These are phyloP conservation scores for Panorpa germanica DNA, from an alignment of 2,888 invertebrate species.

Conservation along the genomic window DNA sequence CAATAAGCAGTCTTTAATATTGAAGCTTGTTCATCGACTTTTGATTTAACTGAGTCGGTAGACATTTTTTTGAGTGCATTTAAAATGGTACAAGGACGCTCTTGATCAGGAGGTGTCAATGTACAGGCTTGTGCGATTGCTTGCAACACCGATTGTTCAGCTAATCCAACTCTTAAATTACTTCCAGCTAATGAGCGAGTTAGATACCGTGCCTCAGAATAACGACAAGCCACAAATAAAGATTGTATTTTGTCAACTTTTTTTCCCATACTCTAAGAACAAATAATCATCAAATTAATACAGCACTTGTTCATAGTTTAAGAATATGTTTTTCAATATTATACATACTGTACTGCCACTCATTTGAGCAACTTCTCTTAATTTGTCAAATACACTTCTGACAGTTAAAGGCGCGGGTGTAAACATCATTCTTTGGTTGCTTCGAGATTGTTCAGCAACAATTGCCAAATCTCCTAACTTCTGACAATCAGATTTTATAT, in stretches of 20 bases:
- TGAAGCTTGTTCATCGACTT: slow-evolving; percentile 53
- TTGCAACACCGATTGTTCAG: slow-evolving; percentile 86
- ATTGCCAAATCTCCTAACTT: slow-evolving; percentile 73
- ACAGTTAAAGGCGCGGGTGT: slow-evolving; percentile 62
- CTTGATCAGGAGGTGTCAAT: slow-evolving; percentile 55
- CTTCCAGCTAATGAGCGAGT: slow-evolving; percentile 79
- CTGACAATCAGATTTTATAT: slow-evolving; percentile 45
- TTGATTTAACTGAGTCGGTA: slow-evolving; percentile 50
- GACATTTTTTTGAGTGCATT: slow-evolving; percentile 41
- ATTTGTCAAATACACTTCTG: slow-evolving; percentile 54
- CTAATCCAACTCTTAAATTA: slow-evolving; percentile 91
- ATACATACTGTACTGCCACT: slow-evolving; percentile 49
- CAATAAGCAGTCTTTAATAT: slow-evolving; percentile 86
- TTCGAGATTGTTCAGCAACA: slow-evolving; percentile 71
- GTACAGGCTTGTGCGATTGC: slow-evolving; percentile 76
- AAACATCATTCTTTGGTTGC: slow-evolving; percentile 76
- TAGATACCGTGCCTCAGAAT: slow-evolving; percentile 74
- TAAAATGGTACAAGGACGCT: slow-evolving; percentile 37
- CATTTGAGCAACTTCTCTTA: slow-evolving; percentile 75
- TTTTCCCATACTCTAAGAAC: slow-evolving; percentile 45
- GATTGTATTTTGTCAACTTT: slow-evolving; percentile 85
- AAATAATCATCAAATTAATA: slow-evolving; percentile 6
- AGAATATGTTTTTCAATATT: slow-evolving; percentile 6
- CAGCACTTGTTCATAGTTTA: slow-evolving; percentile 4
- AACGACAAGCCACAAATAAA: slow-evolving; percentile 79